phyloP scores from a whole-genome alignment of 1,140 invertebrate genomes.

The Bombus consobrinus region DNA sequence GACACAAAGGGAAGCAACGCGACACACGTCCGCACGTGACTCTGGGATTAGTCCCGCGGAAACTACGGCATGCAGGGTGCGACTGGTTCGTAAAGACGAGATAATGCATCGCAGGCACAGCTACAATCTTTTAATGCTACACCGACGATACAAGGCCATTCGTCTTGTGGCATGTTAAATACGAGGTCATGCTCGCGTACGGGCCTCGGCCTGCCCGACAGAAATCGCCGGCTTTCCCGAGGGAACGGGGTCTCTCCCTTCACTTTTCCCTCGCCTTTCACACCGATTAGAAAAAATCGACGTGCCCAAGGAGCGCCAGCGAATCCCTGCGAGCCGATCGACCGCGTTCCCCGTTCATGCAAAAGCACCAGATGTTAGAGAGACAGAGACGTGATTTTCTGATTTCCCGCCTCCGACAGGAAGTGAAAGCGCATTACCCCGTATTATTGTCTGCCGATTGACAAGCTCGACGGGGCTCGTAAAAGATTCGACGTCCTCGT shows the following conservation, averaged over 20 bases:
- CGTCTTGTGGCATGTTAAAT: constrained; percentile 31
- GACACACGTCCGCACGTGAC: constrained; percentile 4
- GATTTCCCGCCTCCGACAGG: constrained; percentile 53
- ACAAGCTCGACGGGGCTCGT: constrained; percentile 22
- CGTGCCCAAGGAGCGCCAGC: too few relatives aligned
- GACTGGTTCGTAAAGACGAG: constrained; percentile 24
- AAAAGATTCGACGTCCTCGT: not conserved
- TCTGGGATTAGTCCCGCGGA: constrained; percentile 3
- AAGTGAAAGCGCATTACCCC: constrained; percentile 58
- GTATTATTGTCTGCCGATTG: constrained; percentile 5
- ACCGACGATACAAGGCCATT: constrained; percentile 37
- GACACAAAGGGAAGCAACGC: not conserved
- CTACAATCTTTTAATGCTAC: constrained; percentile 33
- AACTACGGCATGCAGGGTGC: constrained; percentile 32
- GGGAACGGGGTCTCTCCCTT: not conserved
- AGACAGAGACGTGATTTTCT: constrained; percentile 79
- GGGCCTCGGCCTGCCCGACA: not conserved
- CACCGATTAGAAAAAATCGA: not conserved
- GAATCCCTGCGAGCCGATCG: constrained; percentile 22
- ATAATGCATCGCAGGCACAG: constrained; percentile 23
- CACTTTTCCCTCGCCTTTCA: not conserved
- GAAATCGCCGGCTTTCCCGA: not conserved
- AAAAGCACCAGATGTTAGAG: constrained; percentile 74
- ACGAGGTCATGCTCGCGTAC: constrained; percentile 33
- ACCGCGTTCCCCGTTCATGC: constrained; percentile 40